A percentile compares a stretch with the other conserved stretches of the same genome.
These are phyloP conservation scores for Conistra vaccinii DNA, from an alignment of 2,888 invertebrate genomes.

Conservation along the genomic window DNA sequence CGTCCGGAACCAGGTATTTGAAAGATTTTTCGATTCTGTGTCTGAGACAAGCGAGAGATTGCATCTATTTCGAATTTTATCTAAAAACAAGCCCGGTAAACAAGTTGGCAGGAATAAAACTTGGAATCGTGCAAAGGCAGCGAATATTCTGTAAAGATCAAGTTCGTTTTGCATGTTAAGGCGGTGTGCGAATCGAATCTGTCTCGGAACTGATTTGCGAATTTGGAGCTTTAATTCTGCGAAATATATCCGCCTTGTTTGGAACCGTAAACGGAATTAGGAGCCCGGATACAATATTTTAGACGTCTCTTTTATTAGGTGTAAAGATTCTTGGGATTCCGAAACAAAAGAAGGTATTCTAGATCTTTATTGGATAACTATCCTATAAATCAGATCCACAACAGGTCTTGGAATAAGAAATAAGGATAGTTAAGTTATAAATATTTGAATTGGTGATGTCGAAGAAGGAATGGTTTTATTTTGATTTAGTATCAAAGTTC, in stretches of 20 bases:
- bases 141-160: constrained; percentile 65
- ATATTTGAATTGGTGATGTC: constrained; percentile 43
- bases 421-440: constrained; percentile 21
- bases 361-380: constrained; percentile 43
- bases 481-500: constrained; percentile 33
- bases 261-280: constrained; percentile 4
- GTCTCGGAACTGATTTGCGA: constrained; percentile 59
- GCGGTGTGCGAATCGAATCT: constrained; percentile 66
- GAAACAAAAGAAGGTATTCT: constrained; percentile 16
- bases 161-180: constrained; percentile 76
- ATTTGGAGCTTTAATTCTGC: constrained; percentile 52
- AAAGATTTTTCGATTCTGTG: constrained; percentile 72
- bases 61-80: constrained; percentile 82
- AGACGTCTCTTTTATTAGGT: constrained; percentile 18
- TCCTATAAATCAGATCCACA: constrained; percentile 44
- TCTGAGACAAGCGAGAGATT: constrained; percentile 77
- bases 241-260: constrained; percentile 27
- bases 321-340: constrained; percentile 12
- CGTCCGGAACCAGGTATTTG: constrained; percentile 70
- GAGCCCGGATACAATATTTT: constrained; percentile 3
- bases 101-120: constrained; percentile 77
- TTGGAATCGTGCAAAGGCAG: constrained; percentile 69
- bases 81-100: constrained; percentile 77
- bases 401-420: constrained; percentile 39
- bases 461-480: constrained; percentile 18